Evolutionary conservation across 2,888 invertebrate species (phyloP).

Genomic region (Dryobota labecula): DNA sequence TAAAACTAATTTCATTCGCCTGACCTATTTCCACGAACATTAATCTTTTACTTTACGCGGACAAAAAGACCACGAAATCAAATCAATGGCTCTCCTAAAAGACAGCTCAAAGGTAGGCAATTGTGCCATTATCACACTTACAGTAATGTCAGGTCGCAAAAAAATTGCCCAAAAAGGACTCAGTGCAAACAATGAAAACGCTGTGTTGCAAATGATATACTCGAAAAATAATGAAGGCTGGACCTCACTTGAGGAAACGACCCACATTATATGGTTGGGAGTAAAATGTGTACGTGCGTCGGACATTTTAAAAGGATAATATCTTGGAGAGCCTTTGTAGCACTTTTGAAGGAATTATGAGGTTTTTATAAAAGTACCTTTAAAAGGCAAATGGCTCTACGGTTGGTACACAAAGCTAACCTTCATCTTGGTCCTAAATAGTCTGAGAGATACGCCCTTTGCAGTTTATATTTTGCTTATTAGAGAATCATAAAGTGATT

Average conservation of each 20-base stretch:
- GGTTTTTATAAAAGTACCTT: constrained; percentile 52
- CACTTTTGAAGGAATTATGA: constrained; percentile 67
- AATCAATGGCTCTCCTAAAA: constrained; percentile 28
- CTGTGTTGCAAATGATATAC: constrained; percentile 81
- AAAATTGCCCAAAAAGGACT: constrained; percentile 64
- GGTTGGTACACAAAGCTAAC: constrained; percentile 41
- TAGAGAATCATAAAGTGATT: not conserved
- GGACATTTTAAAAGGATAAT: constrained; percentile 80
- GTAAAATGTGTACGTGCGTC: constrained; percentile 77
- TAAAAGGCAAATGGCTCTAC: constrained; percentile 46
- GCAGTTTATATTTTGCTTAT: constrained; percentile 21
- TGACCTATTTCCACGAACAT: constrained; percentile 50
- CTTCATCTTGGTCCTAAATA: constrained; percentile 38
- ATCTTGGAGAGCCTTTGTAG: constrained; percentile 70
- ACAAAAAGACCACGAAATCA: constrained; percentile 37
- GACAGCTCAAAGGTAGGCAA: constrained; percentile 22
- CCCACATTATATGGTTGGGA: constrained; percentile 63
- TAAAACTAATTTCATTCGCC: constrained; percentile 53
- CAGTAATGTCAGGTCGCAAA: constrained; percentile 31
- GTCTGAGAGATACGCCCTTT: constrained; percentile 5
- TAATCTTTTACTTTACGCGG: constrained; percentile 33
- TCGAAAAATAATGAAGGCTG: constrained; percentile 82
- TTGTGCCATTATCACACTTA: constrained; percentile 49
- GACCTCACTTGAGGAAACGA: constrained; percentile 80
- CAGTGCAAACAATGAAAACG: constrained; percentile 77